phyloP scores from a whole-genome alignment of 2,888 invertebrate genomes.

The Drosophila helvetica region DNA sequence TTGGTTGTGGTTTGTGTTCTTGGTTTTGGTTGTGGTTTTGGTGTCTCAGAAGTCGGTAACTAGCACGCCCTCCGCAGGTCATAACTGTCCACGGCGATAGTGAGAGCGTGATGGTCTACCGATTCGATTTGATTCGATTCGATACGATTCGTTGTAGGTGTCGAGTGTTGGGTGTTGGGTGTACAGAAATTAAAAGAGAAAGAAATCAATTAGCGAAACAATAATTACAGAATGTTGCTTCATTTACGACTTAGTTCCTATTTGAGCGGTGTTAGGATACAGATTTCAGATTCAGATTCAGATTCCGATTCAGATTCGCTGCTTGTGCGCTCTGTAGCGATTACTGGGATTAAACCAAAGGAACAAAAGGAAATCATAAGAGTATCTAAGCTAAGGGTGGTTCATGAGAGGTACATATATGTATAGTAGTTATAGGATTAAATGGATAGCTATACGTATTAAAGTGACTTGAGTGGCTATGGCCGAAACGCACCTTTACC shows the following conservation, averaged over 20 bases:
- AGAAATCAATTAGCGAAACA: constrained; percentile 76
- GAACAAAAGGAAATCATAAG: constrained; percentile 18
- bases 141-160: constrained; percentile 32
- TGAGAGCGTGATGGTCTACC: constrained; percentile 83
- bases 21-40: constrained; percentile 16
- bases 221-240: constrained; percentile 54
- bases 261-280: constrained; percentile 30
- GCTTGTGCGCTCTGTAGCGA: constrained; percentile 29
- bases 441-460: constrained; percentile 1
- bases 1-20: constrained; percentile 33
- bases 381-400: constrained; percentile 37
- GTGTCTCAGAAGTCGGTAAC: constrained; percentile 82
- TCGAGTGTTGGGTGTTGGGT: constrained; percentile 42
- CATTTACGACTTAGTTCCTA: constrained; percentile 51
- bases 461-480: constrained; percentile 24
- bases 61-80: constrained; percentile 82
- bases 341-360: constrained; percentile 13
- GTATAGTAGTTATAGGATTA: constrained; percentile 20
- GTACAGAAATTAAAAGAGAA: constrained; percentile 74
- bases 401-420: constrained; percentile 28
- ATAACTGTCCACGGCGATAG: constrained; percentile 83
- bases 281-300: constrained; percentile 12
- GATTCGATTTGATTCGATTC: constrained; percentile 35
- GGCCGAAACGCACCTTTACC: constrained; percentile 73
- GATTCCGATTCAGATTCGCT: constrained; percentile 2